Evolutionary conservation across 2,888 invertebrate genomes (phyloP), one percentile per base, ranked within the genome.

Genomic region (Dermolepida albohirtum): DNA sequence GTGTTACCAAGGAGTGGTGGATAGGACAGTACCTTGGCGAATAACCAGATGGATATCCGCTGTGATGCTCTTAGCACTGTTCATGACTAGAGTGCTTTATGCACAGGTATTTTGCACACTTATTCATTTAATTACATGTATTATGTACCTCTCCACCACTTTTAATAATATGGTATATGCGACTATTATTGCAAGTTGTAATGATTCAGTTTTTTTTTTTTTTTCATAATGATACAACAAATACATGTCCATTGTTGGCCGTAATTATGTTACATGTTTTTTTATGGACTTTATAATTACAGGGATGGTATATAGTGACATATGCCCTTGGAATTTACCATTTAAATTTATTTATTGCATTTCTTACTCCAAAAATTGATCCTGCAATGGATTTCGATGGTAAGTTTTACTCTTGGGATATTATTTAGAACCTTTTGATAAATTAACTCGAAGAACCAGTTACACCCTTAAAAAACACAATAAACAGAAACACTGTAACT

Each of bases 221-320:
- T 52, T 63, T 2, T 34, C 34, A 34, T 34, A 34, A 34, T 8
- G 10, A 34, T 10, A 34, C 8, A 8, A 34, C 10, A 34, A 34
- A 34, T 34, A 34, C 34, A 34, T 34, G 10, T 8, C 6, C 34
- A 34, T 34, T 10, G 5, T 5, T 10, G 10, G 10, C 10, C 34
- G 6, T 34, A 34, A 34, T 34, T 8, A 34, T 7, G 6, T 8
- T 34, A 22, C 2, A 51, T 41, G 34, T 51, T 66, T 43, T n/a
- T n/a, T 17, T 55, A 40, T 40, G 47, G 40, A 11, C 5, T 14
- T 10, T 47, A 1, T 47, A 59, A 59, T 59, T 87, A 73, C 86
- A 99, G 95, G 99, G 99, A 75, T 99, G 98, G 97, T 99, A 99
- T 84, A 99, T 99, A 78, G 92, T 99, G 70, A 97, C 98, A 76